Evolutionary conservation across 2,888 invertebrate genomes (phyloP), one percentile per base, ranked within the genome.

Genomic region (Stenotaenia linearis): DNA sequence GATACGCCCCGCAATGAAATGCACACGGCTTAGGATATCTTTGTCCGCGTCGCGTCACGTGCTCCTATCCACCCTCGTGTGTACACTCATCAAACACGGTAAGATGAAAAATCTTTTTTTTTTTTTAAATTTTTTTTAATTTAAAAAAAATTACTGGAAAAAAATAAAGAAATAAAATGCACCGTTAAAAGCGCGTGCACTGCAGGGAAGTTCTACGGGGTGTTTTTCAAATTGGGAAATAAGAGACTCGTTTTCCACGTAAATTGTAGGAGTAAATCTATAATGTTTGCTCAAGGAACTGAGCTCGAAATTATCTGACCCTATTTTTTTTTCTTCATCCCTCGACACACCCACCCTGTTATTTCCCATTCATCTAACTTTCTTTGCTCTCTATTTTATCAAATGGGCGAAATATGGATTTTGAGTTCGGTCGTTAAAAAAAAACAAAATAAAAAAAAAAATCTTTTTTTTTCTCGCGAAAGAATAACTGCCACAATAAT

Each of bases 1-100:
- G 69, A 69, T 69, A 69, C 69, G 69, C 69, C 69, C 69, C 69
- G 28, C 69, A 69, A 69, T 69, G 69, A 69, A 69, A 69, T 69
- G 28, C 69, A 69, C 69, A 23, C 25, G 69, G 61, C 23, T 23
- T 61, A 21, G 61, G 69, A 69, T 69, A 69, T 69, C 69, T 69
- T 69, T 69, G 50, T 28, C 69, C 69, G 18, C 45, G 32, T 50
- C 50, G 15, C 15, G 9, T 69, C 69, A 69, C 69, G 69, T 69
- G 69, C 28, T 69, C 12, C 12, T 69, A 69, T 69, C 25, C 69
- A 28, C 69, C 9, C 25, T 69, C 69, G 69, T 69, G 69, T 69
- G 69, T 23, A 15, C 69, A 69, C 25, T 69, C n/a, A n/a, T 69
- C 69, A 25, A 69, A 69, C 69, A 23, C 1, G 69, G 69, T 69